These are phyloP conservation scores for Drepana arcuata DNA, from an alignment of 1,140 invertebrate species.

Conservation along the genomic window DNA sequence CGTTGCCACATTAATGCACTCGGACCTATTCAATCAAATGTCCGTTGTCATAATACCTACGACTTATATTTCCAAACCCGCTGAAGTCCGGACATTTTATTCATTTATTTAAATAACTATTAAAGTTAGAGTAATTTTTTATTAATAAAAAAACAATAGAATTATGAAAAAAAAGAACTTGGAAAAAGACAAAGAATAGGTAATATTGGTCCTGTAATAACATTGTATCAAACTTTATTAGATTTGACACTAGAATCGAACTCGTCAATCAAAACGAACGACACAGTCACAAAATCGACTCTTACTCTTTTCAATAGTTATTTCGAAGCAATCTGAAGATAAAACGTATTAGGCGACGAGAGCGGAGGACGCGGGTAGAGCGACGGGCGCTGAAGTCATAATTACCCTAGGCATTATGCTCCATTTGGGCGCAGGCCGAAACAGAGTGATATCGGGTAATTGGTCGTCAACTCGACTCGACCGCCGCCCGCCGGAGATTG, in stretches of 20 bases:
- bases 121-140: no score
- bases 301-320: slow-evolving; percentile 8
- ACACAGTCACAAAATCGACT: slow-evolving; percentile 14
- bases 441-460: slow-evolving; percentile 67
- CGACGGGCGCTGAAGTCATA: slow-evolving; percentile 48
- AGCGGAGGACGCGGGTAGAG: slow-evolving; percentile 17
- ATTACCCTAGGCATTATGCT: slow-evolving; percentile 66
- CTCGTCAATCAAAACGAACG: not conserved
- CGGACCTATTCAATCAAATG: no score
- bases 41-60: no score
- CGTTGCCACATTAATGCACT: slow-evolving; percentile 37
- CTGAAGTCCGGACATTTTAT: no score
- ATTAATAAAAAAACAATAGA: no score
- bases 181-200: no score
- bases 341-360: slow-evolving; percentile 34
- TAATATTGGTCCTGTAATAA: no score
- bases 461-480: slow-evolving; percentile 54
- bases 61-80: no score
- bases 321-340: slow-evolving; percentile 39
- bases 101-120: no score
- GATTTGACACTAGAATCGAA: slow-evolving; percentile 1
- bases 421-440: slow-evolving; percentile 58
- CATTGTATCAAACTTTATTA: no score
- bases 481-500: slow-evolving; percentile 35
- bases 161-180: no score